Evolutionary conservation across 2,113 vertebrate genomes (phyloP).

Genomic region (Lepus timidus): DNA sequence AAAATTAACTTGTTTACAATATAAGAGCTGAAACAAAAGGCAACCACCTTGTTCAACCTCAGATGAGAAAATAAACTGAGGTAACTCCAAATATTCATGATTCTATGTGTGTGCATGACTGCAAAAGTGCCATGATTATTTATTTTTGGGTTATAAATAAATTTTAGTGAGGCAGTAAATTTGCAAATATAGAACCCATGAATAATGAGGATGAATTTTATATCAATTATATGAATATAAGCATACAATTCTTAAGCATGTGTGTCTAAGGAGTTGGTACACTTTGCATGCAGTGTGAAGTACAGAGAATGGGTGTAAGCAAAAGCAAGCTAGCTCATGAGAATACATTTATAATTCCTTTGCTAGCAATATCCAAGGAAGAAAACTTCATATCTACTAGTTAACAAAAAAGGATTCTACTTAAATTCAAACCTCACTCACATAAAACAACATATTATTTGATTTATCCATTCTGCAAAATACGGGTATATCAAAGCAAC

Average conservation of each 20-base stretch:
- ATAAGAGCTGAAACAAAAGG: neutral
- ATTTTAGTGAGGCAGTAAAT: neutral
- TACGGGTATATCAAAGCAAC: slow-evolving; percentile 62
- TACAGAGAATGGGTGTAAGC: neutral
- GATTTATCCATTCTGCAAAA: slow-evolving; percentile 72
- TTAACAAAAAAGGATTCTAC: slow-evolving; percentile 17
- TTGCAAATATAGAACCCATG: neutral
- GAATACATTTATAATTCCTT: neutral
- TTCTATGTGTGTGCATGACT: neutral
- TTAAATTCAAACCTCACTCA: slow-evolving; percentile 54
- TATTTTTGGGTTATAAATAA: neutral
- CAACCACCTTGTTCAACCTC: neutral
- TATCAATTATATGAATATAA: slow-evolving; percentile 79
- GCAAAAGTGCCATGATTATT: neutral
- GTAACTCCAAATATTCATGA: neutral
- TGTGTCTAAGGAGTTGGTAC: slow-evolving; percentile 79
- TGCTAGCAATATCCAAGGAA: neutral
- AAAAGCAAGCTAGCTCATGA: slow-evolving; percentile 50
- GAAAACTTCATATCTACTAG: neutral
- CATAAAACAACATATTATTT: slow-evolving; percentile 58
- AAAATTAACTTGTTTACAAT: neutral
- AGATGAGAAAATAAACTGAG: neutral
- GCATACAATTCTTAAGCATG: slow-evolving; percentile 79
- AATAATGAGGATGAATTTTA: neutral
- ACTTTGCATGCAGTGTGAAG: slow-evolving; percentile 75